Conservation (phyloP, 2,888 invertebrate species). For the Chrysotoxum bicinctum region DNA sequence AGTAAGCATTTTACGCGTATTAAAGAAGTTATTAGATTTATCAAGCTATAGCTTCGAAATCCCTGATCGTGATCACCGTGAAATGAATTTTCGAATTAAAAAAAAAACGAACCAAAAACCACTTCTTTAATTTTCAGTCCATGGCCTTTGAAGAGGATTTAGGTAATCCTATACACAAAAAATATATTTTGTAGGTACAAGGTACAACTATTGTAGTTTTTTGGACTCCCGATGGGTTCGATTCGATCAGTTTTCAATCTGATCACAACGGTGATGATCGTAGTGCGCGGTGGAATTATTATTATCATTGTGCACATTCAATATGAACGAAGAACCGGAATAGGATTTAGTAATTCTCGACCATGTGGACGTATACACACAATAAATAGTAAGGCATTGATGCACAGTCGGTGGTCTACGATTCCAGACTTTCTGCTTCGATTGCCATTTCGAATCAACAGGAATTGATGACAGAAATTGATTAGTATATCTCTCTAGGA, state of each 20-base stretch:
- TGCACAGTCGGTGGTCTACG: conserved; percentile 62
- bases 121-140: conserved; percentile 2
- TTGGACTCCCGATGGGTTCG: conserved; percentile 47
- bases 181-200: conserved; percentile 24
- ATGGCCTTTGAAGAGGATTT: conserved; percentile 16
- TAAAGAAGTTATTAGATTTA: conserved; percentile 12
- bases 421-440: conserved; percentile 21
- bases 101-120: background rate
- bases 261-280: conserved; percentile 33
- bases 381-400: conserved; percentile 46
- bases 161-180: conserved; percentile 28
- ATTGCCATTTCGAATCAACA: conserved; percentile 51
- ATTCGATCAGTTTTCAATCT: conserved; percentile 27
- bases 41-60: conserved; percentile 8
- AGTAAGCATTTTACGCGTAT: conserved; percentile 25
- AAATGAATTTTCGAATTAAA: conserved; percentile 28
- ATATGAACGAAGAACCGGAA: conserved; percentile 53
- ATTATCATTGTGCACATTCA: conserved; percentile 41
- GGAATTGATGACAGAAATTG: conserved; percentile 67
- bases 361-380: conserved; percentile 8
- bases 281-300: background rate
- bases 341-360: conserved; percentile 33
- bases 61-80: conserved; percentile 48
- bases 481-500: conserved; percentile 65
- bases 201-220: background rate